Conservation (phyloP, 2,113 vertebrate species). For the Phylloscopus trochiloides region DNA sequence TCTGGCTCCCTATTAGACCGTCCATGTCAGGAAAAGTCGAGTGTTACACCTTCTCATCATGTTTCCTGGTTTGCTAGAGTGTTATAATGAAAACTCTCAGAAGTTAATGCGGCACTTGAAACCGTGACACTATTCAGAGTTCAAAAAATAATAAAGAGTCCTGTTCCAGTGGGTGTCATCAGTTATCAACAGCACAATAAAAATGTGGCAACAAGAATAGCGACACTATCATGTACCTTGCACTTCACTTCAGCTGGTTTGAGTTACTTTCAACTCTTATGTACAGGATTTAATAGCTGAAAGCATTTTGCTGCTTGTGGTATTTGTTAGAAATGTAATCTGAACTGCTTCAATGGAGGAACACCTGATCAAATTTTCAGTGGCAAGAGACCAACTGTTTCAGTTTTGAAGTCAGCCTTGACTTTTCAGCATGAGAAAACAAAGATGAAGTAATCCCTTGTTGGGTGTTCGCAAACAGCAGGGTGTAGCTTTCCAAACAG, state of each 20-base stretch:
- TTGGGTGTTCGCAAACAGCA: background rate
- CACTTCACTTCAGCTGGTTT: conserved; percentile 52
- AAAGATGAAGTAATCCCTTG: background rate
- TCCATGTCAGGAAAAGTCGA: background rate
- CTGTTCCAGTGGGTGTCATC: conserved; percentile 9
- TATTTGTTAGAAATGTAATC: conserved; percentile 54
- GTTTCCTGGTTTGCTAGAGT: background rate
- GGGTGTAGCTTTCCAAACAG: background rate
- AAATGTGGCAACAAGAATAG: conserved; percentile 12
- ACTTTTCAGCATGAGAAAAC: conserved; percentile 5
- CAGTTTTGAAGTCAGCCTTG: conserved; percentile 19
- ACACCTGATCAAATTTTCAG: conserved; percentile 42
- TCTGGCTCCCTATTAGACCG: background rate
- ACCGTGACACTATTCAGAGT: background rate
- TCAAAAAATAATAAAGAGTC: background rate
- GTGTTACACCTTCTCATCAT: background rate
- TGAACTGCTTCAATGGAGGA: conserved; percentile 11
- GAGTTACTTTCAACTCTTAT: conserved; percentile 60
- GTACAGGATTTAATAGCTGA: conserved; percentile 61
- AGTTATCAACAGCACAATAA: conserved; percentile 33
- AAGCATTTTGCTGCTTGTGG: conserved; percentile 53
- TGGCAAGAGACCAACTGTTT: conserved; percentile 9
- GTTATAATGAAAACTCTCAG: conserved; percentile 5
- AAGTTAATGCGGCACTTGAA: conserved; percentile 22
- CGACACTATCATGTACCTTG: background rate